Evolutionary conservation across 2,113 vertebrate genomes (phyloP), one percentile per base, ranked within the genome.

Genomic region (Maccullochella peelii): DNA sequence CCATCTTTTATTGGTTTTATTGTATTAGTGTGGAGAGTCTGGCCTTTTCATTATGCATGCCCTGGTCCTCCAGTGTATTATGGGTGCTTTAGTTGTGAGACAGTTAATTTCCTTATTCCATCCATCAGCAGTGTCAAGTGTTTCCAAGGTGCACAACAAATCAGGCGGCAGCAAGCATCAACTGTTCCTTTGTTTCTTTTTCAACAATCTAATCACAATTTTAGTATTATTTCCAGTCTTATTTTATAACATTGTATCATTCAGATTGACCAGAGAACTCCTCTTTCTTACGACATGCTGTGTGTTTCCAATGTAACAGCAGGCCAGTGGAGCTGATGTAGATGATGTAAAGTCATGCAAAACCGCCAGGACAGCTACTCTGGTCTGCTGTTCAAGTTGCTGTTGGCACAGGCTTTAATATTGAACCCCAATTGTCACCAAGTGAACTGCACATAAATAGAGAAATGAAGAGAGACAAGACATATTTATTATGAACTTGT

Each of bases 271-370:
- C 73, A 47, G 65, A 71, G 47, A 76, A 33, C 54, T 77, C 27
- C 10, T 57, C 63, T 21, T 23, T 75, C 74, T 87, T 80, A 80
- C 49, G 40, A 73, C 80, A 88, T 52, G 23, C 69, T 59, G 42
- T 54, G 15, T 59, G 40, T 75, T 52, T 49, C 16, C 59, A 12
- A 0, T 87, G 91, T 83, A 89, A 91, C 79, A 49, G 47, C 69
- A 50, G 61, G 38, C 54, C n/a, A 44, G 42, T 6, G 72, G 27
- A 59, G 54, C 79, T 47, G 36, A 83, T 85, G 25, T 20, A 81
- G 88, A 89, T 92, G 90, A 93, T 93, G 91, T 79, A 91, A 93
- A 58, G 52, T 52, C 70, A 36, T 82, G 92, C 67, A 93, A 93
- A 93, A 65, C 33, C 79, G 79, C 25, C 42, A 86, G 77, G 73